Evolutionary conservation across 2,888 invertebrate species (phyloP).

Genomic region (Pharmacophagus antenor): DNA sequence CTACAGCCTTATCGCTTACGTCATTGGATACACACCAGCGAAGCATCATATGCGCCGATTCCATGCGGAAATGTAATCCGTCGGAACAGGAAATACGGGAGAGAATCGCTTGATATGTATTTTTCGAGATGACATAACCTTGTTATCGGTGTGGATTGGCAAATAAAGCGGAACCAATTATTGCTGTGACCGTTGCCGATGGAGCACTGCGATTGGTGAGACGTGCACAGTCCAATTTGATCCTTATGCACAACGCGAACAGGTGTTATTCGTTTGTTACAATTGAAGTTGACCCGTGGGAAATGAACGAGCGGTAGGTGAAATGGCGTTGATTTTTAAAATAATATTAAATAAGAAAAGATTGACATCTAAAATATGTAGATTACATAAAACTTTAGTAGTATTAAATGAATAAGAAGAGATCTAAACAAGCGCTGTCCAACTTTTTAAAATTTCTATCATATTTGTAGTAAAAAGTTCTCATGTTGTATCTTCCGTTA

Average conservation of each 20-base stretch:
- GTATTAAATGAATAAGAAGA: not conserved
- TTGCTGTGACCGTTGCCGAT: conserved; percentile 42
- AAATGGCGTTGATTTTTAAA: conserved; percentile 43
- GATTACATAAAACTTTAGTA: not conserved
- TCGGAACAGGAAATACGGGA: conserved; percentile 23
- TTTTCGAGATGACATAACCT: conserved; percentile 33
- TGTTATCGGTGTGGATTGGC: conserved; percentile 46
- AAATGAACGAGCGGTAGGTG: conserved; percentile 39
- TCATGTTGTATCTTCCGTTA: not conserved
- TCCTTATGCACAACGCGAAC: conserved; percentile 21
- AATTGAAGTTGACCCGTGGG: conserved; percentile 44
- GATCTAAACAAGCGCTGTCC: not conserved
- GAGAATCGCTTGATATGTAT: conserved; percentile 20
- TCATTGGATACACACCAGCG: conserved; percentile 30
- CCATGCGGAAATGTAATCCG: conserved; percentile 14
- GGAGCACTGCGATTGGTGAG: conserved; percentile 32
- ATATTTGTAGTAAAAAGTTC: not conserved
- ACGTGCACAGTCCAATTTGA: conserved; percentile 20
- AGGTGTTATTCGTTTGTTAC: conserved; percentile 18
- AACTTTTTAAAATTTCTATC: not conserved
- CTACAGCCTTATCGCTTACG: conserved; percentile 33
- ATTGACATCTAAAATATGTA: not conserved
- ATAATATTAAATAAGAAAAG: not conserved
- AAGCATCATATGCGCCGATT: not conserved
- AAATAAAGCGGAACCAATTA: conserved; percentile 61